Evolutionary conservation across 2,797 vertebrate genomes (phyloP).

Genomic region (Macropus fuliginosus): DNA sequence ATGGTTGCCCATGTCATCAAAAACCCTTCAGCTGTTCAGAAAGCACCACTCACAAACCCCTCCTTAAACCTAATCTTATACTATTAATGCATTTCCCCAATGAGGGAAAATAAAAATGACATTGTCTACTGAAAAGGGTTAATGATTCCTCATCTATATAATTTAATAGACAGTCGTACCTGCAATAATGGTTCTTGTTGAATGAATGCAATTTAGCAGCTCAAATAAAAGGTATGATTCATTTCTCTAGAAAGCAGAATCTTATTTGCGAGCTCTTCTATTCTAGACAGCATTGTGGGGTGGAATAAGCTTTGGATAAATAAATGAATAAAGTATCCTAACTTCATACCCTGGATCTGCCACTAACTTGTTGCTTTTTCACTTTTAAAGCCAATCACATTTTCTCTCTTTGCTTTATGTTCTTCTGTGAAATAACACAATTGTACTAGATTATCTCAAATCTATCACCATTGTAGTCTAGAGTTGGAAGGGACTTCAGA

Average conservation of each 20-base stretch:
- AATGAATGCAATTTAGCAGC: neutral
- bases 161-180: neutral
- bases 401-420: neutral
- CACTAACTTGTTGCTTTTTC: neutral
- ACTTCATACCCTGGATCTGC: neutral
- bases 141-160: neutral
- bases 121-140: neutral
- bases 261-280: neutral
- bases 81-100: neutral
- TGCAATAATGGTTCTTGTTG: neutral
- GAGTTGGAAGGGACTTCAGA: neutral
- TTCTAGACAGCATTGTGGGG: neutral
- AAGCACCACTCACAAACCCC: rapidly evolving
- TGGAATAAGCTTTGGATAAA: neutral
- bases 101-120: neutral
- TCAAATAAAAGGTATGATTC: neutral
- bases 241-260: neutral
- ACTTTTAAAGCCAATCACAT: neutral
- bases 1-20: neutral
- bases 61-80: neutral
- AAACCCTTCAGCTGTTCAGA: neutral
- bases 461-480: neutral
- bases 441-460: neutral
- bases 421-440: neutral
- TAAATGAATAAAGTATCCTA: neutral